A percentile compares a stretch with the other conserved stretches of the same genome.
Conservation (phyloP, 2,888 invertebrate species). For the Heteromurus nitidus region DNA sequence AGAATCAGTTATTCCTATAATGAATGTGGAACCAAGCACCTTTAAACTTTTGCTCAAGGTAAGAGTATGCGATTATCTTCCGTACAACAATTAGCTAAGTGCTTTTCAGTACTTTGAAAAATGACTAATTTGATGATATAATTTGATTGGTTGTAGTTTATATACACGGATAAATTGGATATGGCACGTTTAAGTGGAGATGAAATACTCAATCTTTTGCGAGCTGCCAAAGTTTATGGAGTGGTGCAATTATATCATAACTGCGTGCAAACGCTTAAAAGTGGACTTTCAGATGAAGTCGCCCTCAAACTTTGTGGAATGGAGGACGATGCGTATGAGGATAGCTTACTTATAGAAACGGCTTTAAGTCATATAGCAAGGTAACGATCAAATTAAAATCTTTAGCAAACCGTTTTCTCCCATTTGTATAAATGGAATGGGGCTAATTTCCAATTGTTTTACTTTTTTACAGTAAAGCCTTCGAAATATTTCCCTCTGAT, state of each 20-base stretch:
- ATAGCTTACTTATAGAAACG: constrained; percentile 17
- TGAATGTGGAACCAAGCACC: constrained; percentile 35
- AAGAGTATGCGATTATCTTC: no score
- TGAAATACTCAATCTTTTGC: constrained; percentile 26
- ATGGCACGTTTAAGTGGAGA: not conserved
- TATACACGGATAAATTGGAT: constrained; percentile 53
- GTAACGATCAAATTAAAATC: constrained; percentile 4
- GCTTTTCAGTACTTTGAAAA: no score
- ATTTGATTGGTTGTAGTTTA: constrained; percentile 39
- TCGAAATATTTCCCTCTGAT: constrained; percentile 35
- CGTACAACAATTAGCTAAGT: no score
- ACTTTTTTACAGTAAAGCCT: constrained; percentile 47
- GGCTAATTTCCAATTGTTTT: constrained; percentile 5
- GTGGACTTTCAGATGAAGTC: constrained; percentile 22
- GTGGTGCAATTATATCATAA: constrained; percentile 18
- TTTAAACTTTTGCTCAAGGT: constrained; percentile 50
- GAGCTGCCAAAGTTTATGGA: constrained; percentile 29
- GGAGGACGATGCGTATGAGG: constrained; percentile 6
- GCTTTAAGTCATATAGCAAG: constrained; percentile 42
- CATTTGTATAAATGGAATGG: not conserved
- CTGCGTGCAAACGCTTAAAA: constrained; percentile 35
- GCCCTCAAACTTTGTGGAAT: constrained; percentile 34
- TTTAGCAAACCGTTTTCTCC: no score
- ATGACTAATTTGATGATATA: not conserved
- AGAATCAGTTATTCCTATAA: not conserved